Percentiles rank a stretch among this genome's conserved stretches.
phyloP scores from a whole-genome alignment of 2,888 invertebrate species.

The Oxycera nigricornis region DNA sequence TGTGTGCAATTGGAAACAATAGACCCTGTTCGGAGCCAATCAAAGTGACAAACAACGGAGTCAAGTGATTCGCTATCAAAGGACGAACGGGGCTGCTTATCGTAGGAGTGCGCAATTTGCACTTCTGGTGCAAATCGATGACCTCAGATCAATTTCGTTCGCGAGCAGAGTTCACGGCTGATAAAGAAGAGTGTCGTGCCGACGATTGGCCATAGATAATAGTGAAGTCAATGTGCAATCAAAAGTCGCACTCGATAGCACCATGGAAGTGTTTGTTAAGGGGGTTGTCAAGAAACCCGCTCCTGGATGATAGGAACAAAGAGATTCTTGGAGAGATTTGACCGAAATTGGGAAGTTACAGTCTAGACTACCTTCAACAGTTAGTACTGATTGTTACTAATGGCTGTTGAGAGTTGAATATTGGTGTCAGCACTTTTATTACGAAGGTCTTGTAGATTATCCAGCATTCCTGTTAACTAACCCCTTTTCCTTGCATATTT shows the following conservation, averaged over 20 bases:
- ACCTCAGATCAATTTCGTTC: not conserved
- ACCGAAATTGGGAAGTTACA: too few species aligned
- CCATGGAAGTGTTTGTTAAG: not conserved
- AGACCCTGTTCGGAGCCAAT: not conserved
- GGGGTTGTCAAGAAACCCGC: too few species aligned
- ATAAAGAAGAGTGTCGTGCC: constrained; percentile 14
- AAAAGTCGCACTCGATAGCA: too few species aligned
- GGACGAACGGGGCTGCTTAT: not conserved
- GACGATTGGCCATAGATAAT: not conserved
- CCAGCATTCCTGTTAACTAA: too few species aligned
- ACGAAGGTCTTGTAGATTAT: too few species aligned
- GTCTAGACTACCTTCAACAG: too few species aligned
- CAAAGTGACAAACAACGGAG: not conserved
- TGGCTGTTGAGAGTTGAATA: too few species aligned
- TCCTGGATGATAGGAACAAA: too few species aligned
- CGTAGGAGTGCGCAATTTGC: not conserved
- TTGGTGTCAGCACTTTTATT: too few species aligned
- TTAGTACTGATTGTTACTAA: too few species aligned
- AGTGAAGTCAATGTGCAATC: not conserved
- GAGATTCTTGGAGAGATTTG: too few species aligned
- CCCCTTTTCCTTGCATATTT: too few species aligned
- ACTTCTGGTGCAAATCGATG: constrained; percentile 26
- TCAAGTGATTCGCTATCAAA: constrained; percentile 4
- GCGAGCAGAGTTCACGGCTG: constrained; percentile 4
- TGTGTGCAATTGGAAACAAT: not conserved